Base-by-base conservation (phyloP, 1,140 invertebrate genomes). In the Pogonus chalceus region DNA sequence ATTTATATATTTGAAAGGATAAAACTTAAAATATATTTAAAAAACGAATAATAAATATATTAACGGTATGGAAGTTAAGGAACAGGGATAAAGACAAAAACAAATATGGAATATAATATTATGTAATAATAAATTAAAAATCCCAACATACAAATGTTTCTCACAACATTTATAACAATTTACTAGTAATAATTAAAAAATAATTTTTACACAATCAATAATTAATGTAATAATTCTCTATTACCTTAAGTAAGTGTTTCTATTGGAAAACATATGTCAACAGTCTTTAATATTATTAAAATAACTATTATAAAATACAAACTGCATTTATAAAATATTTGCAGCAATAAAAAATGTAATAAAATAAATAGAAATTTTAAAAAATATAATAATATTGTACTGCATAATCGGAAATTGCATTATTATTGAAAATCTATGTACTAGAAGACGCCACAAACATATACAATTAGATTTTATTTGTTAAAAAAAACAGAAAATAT, bases 101-200 rank as follows among this genome's bases (percentile, higher is more conserved):
- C n/a, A n/a, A n/a, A n/a, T 43, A 43, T 10, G 37, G 37, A 43
- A 43, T 43, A 43, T 43, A 43, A 43, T n/a, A n/a, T 31, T 43
- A 43, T 43, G 37, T 43, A 43, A 43, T n/a, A n/a, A n/a, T 43
- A 43, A 43, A 43, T 43, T 12, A 43, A 43, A 43, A 43, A 43
- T 43, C 37, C 37, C 37, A 43, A 43, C 37, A 43, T 43, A 43
- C 37, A 43, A 43, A 43, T 43, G 37, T 43, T 43, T 43, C 18
- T 43, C 37, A 43, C 37, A 43, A 43, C 37, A 43, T 43, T 43
- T 12, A 43, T 43, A 43, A 43, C 37, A 43, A 43, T 43, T 43
- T 43, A 18, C 37, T 43, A 43, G 18, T 43, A 43, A 43, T 18
- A 10, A 16, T 10, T 10, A 43, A 9, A 12, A 43, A 43, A 7